Evolutionary conservation across 2,797 vertebrate species (phyloP), one percentile per base, ranked within the genome.

Genomic region (Echiichthys vipera): DNA sequence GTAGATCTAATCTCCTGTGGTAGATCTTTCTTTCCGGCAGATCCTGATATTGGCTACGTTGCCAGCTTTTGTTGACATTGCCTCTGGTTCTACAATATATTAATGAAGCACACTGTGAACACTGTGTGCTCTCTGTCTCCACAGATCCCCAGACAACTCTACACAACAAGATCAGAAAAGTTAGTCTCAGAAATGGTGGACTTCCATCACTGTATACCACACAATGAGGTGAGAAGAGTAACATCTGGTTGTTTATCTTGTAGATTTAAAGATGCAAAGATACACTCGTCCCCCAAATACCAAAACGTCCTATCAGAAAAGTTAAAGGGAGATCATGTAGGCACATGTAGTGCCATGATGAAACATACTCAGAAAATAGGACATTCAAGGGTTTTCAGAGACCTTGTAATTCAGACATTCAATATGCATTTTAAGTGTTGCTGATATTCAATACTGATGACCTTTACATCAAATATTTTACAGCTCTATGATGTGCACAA

Each of bases 131-230:
- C 72, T 45, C 42, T 80, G 17, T 84, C 62, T 89, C 78, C 65
- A n/a, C 81, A 98, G 96, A 92, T 96, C 92, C 92, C 92, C 94
- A 93, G 95, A 93, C 81, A 89, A 83, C 85, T 95, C 91, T 93
- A 95, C 94, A 93, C 93, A 93, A 92, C 88, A 89, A 94, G 91
- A 91, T 91, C 84, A 78, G 93, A 95, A 85, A 89, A 95, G 91
- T 81, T 95, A 93, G 86, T 91, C 59, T 93, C 89, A 25, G 85
- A 95, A 89, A 93, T 84, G 75, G 87, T 93, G 84, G 90, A 85
- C 70, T 94, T 95, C 78, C 93, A 94, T 86, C 94, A 90, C 69
- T 91, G 91, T 59, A 88, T 80, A 70, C 89, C 92, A 67, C 90
- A 91, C 65, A 88, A 87, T 14, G 89, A 95, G 93, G 95, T 95